A percentile compares a stretch with the other conserved stretches of the same genome.
Conservation (phyloP, 2,888 invertebrate genomes). For the Drosophila atroscutellata region DNA sequence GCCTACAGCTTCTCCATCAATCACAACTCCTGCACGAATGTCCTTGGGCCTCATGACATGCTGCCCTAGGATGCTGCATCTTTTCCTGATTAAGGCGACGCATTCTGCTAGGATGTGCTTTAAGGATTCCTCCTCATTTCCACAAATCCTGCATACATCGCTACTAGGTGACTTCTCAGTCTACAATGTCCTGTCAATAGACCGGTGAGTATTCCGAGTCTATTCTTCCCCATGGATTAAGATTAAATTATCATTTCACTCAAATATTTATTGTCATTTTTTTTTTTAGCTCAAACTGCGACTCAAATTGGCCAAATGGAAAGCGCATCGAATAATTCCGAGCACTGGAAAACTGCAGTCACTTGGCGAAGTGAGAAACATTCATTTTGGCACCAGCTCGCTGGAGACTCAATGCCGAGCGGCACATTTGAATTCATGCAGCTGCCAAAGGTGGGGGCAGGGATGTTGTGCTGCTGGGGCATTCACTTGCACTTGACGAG, state of each 20-base stretch:
- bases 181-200: too few species aligned
- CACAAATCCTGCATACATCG: too few species aligned
- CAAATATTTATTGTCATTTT: background rate
- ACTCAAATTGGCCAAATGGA: conserved; percentile 41
- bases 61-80: too few species aligned
- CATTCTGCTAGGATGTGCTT: too few species aligned
- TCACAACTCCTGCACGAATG: too few species aligned
- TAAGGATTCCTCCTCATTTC: too few species aligned
- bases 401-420: conserved; percentile 18
- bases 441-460: background rate
- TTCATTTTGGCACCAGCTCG: conserved; percentile 28
- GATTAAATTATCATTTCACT: background rate
- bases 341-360: conserved; percentile 2
- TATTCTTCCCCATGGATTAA: too few species aligned
- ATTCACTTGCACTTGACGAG: conserved; percentile 42
- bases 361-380: conserved; percentile 1
- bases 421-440: conserved; percentile 64
- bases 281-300: conserved; percentile 5
- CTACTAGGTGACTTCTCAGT: too few species aligned
- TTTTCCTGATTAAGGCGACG: too few species aligned
- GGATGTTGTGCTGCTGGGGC: conserved; percentile 3
- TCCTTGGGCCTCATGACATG: too few species aligned
- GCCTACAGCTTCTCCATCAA: too few species aligned
- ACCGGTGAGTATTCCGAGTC: too few species aligned
- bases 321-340: conserved; percentile 12